phyloP scores from a whole-genome alignment of 2,113 vertebrate genomes.

The Anseranas semipalmata region DNA sequence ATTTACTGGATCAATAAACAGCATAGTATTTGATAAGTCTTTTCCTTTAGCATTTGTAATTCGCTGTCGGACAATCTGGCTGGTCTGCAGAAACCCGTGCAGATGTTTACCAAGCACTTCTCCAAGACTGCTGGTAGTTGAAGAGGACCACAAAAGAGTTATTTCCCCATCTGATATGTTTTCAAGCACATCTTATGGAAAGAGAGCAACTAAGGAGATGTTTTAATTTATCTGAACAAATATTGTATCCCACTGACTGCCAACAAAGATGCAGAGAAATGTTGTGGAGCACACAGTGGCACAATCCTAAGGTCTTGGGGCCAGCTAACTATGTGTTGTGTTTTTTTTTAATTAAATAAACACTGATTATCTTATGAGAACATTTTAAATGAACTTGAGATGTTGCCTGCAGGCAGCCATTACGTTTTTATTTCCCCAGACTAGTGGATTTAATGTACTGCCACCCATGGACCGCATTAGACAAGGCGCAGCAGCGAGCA shows the following conservation, averaged over 20 bases:
- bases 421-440: conserved; percentile 55
- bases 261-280: not conserved
- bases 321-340: not conserved
- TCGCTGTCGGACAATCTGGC: not conserved
- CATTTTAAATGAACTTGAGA: not conserved
- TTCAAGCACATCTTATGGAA: not conserved
- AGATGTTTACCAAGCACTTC: not conserved
- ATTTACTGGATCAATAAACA: not conserved
- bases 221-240: not conserved
- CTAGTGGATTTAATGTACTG: not conserved
- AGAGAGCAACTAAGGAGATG: not conserved
- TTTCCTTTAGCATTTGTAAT: not conserved
- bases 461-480: not conserved
- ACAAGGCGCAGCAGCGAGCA: rapidly evolving
- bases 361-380: conserved; percentile 20
- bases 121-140: not conserved
- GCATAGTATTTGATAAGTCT: not conserved
- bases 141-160: not conserved
- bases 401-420: not conserved
- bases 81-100: not conserved
- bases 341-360: conserved; percentile 14
- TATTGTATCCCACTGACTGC: not conserved
- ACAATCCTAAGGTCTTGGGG: not conserved
- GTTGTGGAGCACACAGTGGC: not conserved
- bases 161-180: not conserved